Base-by-base conservation (phyloP, 2,888 invertebrate genomes). In the Troides helena region DNA sequence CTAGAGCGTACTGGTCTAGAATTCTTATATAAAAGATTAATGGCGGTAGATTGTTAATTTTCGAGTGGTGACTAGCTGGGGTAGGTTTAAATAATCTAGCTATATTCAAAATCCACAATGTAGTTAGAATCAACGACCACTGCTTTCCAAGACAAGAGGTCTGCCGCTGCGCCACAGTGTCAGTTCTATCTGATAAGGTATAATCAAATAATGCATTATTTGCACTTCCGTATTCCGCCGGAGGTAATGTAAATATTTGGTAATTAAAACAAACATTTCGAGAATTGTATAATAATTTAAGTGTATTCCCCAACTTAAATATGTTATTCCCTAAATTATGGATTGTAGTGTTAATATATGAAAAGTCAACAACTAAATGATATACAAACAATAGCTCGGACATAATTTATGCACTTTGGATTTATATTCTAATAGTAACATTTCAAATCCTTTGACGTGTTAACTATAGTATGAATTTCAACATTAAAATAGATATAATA, bases 291-390 rank as follows among this genome's bases (percentile, higher is more conserved):
- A 62, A 58, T 62, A 67, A 62, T 62, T 62, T 62, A 62, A 67
- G 62, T 58, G 46, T 46, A 46, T 14, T 46, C 46, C 46, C 14
- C 12, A 62, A 46, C 58, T 62, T 30, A 30, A 17, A 36, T 30
- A 62, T 39, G 12, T 59, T 50, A 59, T 39, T 30, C 53, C 39
- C 60, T 60, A 60, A 69, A 14, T 69, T 69, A 23, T 59, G 39
- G 63, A 68, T 64, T 64, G 58, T 50, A n/a, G 53, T 25, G 53
- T 36, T 64, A 68, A 68, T 64, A 39, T n/a, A 64, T 64, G 57
- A 64, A 64, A 64, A 21, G 64, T 64, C 23, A 68, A 68, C 64
- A 68, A 18, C 17, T 12, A 62, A 18, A 18, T 17, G 25, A 50
- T 25, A 53, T 14, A 23, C 8, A 30, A 8, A 46, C 62, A 17